phyloP scores from a whole-genome alignment of 2,888 invertebrate species.

The Ptilodon capucinus region DNA sequence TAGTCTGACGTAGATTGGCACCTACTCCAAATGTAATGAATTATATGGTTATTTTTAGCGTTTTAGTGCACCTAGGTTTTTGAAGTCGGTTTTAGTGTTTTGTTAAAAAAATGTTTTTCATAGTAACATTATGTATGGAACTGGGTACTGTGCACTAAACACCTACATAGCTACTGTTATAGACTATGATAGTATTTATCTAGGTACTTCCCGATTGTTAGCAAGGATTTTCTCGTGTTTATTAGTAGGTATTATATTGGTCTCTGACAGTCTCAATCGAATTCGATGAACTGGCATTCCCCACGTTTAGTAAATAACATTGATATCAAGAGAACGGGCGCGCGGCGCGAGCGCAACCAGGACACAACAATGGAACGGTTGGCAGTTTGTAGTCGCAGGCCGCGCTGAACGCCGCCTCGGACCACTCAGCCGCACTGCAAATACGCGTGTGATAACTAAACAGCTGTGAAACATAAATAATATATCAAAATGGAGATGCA shows the following conservation, averaged over 20 bases:
- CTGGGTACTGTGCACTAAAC: no score
- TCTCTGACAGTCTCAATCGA: neutral
- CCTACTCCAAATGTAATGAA: no score
- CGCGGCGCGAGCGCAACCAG: conserved; percentile 4
- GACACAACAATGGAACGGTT: neutral
- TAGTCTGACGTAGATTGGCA: no score
- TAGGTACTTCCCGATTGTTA: no score
- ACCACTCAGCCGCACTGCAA: neutral
- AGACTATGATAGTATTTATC: no score
- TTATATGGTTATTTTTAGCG: no score
- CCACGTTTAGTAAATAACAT: conserved; percentile 29
- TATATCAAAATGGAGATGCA: conserved; percentile 50
- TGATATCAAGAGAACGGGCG: conserved; percentile 35
- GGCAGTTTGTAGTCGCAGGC: conserved; percentile 7
- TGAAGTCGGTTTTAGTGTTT: no score
- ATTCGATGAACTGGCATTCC: conserved; percentile 7
- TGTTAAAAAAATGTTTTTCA: no score
- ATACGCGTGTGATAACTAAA: neutral
- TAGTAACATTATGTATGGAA: no score
- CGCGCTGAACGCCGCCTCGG: conserved; percentile 6
- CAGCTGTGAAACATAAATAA: neutral
- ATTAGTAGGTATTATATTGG: neutral
- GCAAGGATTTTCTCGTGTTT: no score
- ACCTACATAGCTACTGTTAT: no score
- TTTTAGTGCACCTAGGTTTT: no score